Evolutionary conservation across 2,888 invertebrate species (phyloP).

Genomic region (Gymnosoma rotundatum): DNA sequence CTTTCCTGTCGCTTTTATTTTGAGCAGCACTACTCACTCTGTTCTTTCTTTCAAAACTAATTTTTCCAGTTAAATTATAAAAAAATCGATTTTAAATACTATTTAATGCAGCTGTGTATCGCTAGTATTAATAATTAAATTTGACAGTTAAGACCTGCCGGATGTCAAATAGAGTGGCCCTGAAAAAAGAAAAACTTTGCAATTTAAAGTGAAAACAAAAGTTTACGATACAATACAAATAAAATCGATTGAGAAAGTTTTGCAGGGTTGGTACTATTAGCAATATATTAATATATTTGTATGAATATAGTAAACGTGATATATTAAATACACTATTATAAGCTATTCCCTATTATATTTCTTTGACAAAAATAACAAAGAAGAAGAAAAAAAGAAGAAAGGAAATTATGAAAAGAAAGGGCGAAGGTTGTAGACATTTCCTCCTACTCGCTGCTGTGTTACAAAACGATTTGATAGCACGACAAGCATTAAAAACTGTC

Average conservation of each 20-base stretch:
- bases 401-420: slow-evolving; percentile 49
- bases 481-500: slow-evolving; percentile 32
- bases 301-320: background rate
- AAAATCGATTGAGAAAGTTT: slow-evolving; percentile 32
- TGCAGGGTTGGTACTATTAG: slow-evolving; percentile 17
- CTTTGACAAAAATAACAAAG: slow-evolving; percentile 13
- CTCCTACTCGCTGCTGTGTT: slow-evolving; percentile 17
- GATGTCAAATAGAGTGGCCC: slow-evolving; percentile 8
- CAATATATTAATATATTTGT: background rate
- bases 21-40: too few relatives aligned
- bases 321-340: background rate
- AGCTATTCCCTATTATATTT: slow-evolving; percentile 46
- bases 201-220: background rate
- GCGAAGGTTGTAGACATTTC: slow-evolving; percentile 65
- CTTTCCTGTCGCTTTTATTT: too few relatives aligned
- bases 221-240: background rate
- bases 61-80: too few relatives aligned
- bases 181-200: background rate
- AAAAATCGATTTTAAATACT: too few relatives aligned
- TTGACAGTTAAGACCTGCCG: background rate
- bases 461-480: slow-evolving; percentile 39
- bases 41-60: too few relatives aligned
- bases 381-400: background rate
- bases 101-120: too few relatives aligned
- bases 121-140: too few relatives aligned